Evolutionary conservation across 1,140 invertebrate genomes (phyloP).

Genomic region (Euschistus heros): DNA sequence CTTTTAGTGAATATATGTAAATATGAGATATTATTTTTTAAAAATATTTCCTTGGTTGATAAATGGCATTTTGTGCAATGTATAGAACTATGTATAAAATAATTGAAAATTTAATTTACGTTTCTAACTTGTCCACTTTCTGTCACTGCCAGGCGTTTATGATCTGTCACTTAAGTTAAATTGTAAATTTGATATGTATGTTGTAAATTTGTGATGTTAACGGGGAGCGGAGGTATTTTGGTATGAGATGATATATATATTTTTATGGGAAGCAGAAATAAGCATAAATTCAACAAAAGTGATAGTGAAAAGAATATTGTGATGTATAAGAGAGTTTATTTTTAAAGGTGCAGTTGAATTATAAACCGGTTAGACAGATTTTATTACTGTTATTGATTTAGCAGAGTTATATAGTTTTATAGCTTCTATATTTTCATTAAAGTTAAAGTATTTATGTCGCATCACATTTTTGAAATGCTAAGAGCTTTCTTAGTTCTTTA

Average conservation of each 20-base stretch:
- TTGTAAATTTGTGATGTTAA: slow-evolving; percentile 27
- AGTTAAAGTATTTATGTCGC: slow-evolving; percentile 10
- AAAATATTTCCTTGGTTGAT: slow-evolving; percentile 6
- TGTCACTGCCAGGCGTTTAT: slow-evolving; percentile 25
- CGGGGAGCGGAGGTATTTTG: slow-evolving; percentile 27
- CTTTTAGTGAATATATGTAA: slow-evolving; percentile 21
- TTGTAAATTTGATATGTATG: slow-evolving; percentile 12
- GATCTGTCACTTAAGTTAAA: slow-evolving; percentile 20
- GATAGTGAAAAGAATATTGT: slow-evolving; percentile 25
- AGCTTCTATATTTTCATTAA: slow-evolving; percentile 18
- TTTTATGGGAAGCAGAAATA: slow-evolving; percentile 20
- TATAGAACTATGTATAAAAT: slow-evolving; percentile 14
- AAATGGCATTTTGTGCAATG: slow-evolving; percentile 8
- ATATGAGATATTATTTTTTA: slow-evolving; percentile 20
- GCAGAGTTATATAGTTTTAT: slow-evolving; percentile 24
- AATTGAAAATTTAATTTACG: slow-evolving; percentile 16
- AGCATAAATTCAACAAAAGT: slow-evolving; percentile 18
- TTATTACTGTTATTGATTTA: slow-evolving; percentile 23
- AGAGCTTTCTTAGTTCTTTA: slow-evolving; percentile 14
- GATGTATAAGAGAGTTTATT: slow-evolving; percentile 25
- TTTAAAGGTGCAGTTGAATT: slow-evolving; percentile 24
- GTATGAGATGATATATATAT: slow-evolving; percentile 25
- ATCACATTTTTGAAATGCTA: slow-evolving; percentile 17
- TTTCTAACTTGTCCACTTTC: slow-evolving; percentile 23
- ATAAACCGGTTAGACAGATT: slow-evolving; percentile 24